Evolutionary conservation across 2,113 vertebrate genomes (phyloP).

Genomic region (Pachyramphus minor): DNA sequence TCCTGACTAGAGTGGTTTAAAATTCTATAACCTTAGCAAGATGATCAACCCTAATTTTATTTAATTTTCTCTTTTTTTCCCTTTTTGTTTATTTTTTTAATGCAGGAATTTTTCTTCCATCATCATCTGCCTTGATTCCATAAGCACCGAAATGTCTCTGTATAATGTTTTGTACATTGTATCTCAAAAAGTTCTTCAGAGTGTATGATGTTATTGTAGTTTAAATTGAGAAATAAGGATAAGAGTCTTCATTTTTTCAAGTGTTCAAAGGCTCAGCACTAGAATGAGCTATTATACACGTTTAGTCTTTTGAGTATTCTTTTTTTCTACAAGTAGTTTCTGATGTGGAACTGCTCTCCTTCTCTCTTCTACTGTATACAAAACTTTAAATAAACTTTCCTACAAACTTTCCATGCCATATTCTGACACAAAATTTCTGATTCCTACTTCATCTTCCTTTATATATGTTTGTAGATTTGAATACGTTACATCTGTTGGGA

Average conservation of each 20-base stretch:
- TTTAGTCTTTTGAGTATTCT: neutral
- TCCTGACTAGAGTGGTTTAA: neutral
- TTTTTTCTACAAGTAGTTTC: neutral
- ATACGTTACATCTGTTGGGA: neutral
- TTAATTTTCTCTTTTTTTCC: no score
- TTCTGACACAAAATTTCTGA: neutral
- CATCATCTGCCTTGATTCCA: neutral
- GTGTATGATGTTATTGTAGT: accelerated
- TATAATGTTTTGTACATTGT: accelerated
- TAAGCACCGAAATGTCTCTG: accelerated
- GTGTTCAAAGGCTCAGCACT: accelerated
- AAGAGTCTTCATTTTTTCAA: neutral
- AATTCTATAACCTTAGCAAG: neutral
- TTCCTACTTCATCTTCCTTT: neutral
- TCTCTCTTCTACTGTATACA: neutral
- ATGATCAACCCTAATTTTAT: accelerated
- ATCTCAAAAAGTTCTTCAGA: neutral
- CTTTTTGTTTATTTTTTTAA: no score
- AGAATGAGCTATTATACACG: neutral
- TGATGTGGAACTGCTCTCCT: neutral
- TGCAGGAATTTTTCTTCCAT: neutral
- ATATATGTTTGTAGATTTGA: neutral
- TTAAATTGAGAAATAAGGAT: neutral
- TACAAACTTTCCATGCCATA: neutral
- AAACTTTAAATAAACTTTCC: neutral